These are phyloP conservation scores for Craterocephalus amniculus DNA, from an alignment of 2,797 vertebrate species.

Conservation along the genomic window DNA sequence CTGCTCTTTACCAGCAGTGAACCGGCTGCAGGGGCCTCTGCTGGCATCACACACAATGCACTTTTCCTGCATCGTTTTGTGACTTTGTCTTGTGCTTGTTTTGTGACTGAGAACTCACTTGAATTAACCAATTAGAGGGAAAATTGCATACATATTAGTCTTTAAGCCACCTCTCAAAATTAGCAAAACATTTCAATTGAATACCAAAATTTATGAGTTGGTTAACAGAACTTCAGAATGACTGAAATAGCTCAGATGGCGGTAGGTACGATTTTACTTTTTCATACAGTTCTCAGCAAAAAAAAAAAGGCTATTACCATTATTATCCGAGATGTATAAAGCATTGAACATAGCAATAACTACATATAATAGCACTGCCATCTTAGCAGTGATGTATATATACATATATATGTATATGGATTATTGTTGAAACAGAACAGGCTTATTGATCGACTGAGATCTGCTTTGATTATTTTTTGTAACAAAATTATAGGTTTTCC, in stretches of 20 bases:
- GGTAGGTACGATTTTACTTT: neutral
- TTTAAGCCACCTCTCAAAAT: neutral
- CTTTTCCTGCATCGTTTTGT: neutral
- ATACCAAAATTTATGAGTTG: neutral
- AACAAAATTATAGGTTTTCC: neutral
- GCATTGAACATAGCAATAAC: neutral
- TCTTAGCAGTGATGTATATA: neutral
- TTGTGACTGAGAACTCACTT: neutral
- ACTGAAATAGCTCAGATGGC: neutral
- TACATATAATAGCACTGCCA: neutral
- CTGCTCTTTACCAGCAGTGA: neutral
- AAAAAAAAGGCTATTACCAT: neutral
- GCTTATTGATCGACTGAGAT: neutral
- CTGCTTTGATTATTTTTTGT: neutral
- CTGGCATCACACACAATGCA: neutral
- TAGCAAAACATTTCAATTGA: neutral
- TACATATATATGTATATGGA: too few relatives aligned
- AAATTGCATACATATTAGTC: neutral
- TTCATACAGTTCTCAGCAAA: neutral
- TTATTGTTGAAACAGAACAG: too few relatives aligned
- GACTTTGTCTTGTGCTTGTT: neutral
- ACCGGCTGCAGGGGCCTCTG: neutral
- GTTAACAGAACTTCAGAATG: neutral
- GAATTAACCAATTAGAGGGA: neutral
- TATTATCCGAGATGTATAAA: conserved; percentile 14